Conservation (phyloP, 2,797 vertebrate species). For the Tauraco hartlaubi region DNA sequence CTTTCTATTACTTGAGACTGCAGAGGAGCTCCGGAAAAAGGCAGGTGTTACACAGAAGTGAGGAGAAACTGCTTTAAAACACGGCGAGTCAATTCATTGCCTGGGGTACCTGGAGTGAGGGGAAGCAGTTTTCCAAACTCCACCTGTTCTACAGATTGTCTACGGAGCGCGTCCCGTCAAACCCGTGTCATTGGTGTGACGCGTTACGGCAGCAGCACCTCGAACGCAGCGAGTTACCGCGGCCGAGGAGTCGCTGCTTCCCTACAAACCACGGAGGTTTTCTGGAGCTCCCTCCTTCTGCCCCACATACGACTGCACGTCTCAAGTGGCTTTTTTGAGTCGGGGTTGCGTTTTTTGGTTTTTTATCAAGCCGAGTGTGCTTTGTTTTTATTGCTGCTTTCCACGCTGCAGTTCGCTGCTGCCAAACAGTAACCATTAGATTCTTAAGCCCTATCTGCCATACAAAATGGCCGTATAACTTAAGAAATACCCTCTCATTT, state of each 20-base stretch:
- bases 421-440: not conserved
- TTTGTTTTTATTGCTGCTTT: not conserved
- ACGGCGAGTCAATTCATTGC: not conserved
- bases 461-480: not conserved
- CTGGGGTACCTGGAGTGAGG: not conserved
- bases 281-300: not conserved
- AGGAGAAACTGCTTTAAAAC: not conserved
- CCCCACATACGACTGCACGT: not conserved
- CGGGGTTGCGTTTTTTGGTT: not conserved
- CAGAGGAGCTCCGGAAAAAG: not conserved
- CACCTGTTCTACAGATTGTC: accelerated
- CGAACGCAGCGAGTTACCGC: not conserved
- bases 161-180: not conserved
- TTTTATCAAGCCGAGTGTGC: not conserved
- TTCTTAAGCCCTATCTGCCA: not conserved
- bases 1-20: not conserved
- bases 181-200: not conserved
- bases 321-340: not conserved
- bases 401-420: not conserved
- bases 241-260: not conserved
- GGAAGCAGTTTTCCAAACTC: not conserved
- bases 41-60: not conserved
- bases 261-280: not conserved
- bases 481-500: slow-evolving; percentile 12
- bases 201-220: not conserved